Percentiles rank a stretch among this genome's conserved stretches.
Conservation (phyloP, 2,888 invertebrate species). For the Melanchra persicariae region DNA sequence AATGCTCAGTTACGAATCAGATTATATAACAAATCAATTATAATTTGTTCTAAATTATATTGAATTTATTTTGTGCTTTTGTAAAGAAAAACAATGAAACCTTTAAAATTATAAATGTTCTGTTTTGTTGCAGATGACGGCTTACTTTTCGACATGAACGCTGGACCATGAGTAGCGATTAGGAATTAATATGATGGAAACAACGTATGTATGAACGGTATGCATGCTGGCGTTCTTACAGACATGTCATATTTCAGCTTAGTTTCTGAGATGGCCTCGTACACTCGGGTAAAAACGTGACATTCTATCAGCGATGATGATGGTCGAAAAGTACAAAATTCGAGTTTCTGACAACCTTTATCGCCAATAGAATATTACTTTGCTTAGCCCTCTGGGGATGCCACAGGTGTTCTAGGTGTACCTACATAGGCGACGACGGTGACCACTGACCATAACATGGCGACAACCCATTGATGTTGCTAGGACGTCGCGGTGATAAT, state of each 20-base stretch:
- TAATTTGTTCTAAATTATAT: too few species aligned
- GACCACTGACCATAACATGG: neutral
- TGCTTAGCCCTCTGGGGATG: too few species aligned
- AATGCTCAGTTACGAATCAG: too few species aligned
- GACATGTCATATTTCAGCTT: neutral
- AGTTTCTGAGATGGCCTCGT: neutral
- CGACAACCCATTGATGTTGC: neutral
- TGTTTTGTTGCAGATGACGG: slow-evolving; percentile 18
- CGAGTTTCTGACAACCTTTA: too few species aligned
- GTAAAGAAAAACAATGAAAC: neutral
- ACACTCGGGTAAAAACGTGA: neutral
- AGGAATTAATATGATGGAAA: neutral
- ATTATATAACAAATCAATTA: too few species aligned
- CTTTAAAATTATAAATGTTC: neutral
- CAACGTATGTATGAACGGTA: neutral
- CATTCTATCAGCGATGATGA: neutral
- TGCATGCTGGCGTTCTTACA: neutral
- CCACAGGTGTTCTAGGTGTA: too few species aligned
- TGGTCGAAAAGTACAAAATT: neutral
- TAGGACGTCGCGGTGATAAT: too few species aligned
- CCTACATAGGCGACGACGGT: neutral
- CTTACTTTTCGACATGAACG: neutral
- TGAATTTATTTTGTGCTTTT: too few species aligned
- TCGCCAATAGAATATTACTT: too few species aligned
- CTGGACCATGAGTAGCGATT: neutral